Base-by-base conservation (phyloP, 2,113 vertebrate genomes). In the Poeciliopsis retropinna region DNA sequence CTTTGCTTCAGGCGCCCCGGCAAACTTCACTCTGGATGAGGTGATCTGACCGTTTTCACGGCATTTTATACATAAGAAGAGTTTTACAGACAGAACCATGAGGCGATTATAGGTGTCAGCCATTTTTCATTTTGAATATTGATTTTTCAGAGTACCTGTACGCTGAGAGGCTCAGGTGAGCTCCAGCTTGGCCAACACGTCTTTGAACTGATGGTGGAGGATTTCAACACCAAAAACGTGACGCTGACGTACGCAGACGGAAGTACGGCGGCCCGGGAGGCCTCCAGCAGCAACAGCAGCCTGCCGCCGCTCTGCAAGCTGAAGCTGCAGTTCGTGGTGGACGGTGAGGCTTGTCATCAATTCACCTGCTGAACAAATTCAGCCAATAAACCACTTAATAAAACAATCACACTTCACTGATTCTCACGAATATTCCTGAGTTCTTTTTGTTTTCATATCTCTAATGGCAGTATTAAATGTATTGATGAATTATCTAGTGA, bases 131-230 rank as follows among this genome's bases (percentile, higher is more conserved):
- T 14, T 34, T 64, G 1, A 64, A 64, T 22, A 7, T 32, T 41
- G 17, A 25, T n/a, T 22, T 41, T 66, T 79, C 82, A 94, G 94
- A 32, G 29, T 5, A 0, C 41, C 0, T 94, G 94, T 79, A 71
- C 41, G 1, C 80, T 94, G 39, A 79, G 17, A 0, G 61, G 70
- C 0, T 37, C 13, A 1, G 87, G 85, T 1, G 0, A 54, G 0
- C 9, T 91, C 5, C 25, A 7, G 0, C 0, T 54, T 0, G 93
- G 93, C 0, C 41, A 82, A 22, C 90, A 93, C 3, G 87, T 93
- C 63, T 91, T 94, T 14, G 90, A 92, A 66, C 4, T 95, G 70
- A 10, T 74, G 4, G 41, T 95, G 73, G 84, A 93, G 75, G 94
- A 95, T 76, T 88, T 80, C 5, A 63, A 93, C 11, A 57, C 37